These are phyloP conservation scores for Margaritifera margaritifera DNA, from an alignment of 2,888 invertebrate species.

Conservation along the genomic window DNA sequence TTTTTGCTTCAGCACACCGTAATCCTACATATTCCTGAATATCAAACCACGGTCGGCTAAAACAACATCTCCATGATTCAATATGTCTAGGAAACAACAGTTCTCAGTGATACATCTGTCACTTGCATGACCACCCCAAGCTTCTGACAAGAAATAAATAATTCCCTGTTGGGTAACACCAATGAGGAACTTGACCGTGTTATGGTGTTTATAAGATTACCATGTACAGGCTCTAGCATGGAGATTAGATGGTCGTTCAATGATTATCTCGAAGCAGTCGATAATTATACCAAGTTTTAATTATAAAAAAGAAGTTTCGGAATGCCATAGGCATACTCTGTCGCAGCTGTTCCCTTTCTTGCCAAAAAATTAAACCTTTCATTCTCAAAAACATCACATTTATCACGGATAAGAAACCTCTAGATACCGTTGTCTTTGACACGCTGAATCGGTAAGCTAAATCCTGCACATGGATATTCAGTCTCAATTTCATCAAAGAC, in stretches of 20 bases:
- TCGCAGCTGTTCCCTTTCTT: conserved; percentile 18
- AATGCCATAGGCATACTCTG: conserved; percentile 28
- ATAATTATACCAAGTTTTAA: conserved; percentile 28
- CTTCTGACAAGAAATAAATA: conserved; percentile 17
- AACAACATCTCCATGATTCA: conserved; percentile 17
- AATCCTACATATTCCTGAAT: too few relatives aligned
- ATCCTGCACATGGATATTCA: too few relatives aligned
- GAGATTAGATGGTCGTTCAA: conserved; percentile 31
- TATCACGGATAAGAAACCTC: conserved; percentile 13
- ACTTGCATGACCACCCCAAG: conserved; percentile 20
- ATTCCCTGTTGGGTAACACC: conserved; percentile 24
- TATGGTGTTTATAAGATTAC: conserved; percentile 44
- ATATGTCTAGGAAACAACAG: conserved; percentile 16
- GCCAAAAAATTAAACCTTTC: conserved; percentile 24
- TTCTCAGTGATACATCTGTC: conserved; percentile 24
- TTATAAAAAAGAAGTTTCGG: conserved; percentile 17
- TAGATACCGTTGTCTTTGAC: conserved; percentile 21
- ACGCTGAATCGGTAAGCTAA: too few relatives aligned
- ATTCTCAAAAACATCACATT: conserved; percentile 19
- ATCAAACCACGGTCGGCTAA: conserved; percentile 28
- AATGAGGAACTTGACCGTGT: conserved; percentile 35
- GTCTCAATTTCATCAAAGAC: too few relatives aligned
- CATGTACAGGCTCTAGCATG: conserved; percentile 37
- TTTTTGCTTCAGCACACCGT: too few relatives aligned
- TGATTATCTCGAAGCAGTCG: conserved; percentile 35